Evolutionary conservation across 2,113 vertebrate genomes (phyloP).

Genomic region (Halichoerus grypus): DNA sequence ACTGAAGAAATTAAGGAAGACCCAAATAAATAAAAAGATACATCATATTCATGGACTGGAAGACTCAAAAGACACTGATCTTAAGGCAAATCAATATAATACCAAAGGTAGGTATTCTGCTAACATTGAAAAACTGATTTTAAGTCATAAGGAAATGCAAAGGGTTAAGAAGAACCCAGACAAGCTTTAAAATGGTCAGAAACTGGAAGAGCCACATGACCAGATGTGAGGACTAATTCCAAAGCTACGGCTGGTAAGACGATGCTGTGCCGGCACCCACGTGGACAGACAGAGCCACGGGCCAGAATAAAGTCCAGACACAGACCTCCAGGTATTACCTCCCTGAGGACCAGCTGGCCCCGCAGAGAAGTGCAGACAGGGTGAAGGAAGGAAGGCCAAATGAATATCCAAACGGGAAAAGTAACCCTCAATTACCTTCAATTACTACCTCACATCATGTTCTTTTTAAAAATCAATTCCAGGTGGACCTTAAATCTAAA

Average conservation of each 20-base stretch:
- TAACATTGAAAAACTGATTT: neutral
- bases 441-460: neutral
- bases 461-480: neutral
- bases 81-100: neutral
- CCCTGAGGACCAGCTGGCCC: fast-evolving
- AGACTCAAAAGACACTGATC: neutral
- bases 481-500: neutral
- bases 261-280: fast-evolving
- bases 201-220: neutral
- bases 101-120: neutral
- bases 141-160: neutral
- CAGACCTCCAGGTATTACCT: fast-evolving
- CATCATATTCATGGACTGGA: neutral
- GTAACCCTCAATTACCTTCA: neutral
- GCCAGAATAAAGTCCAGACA: neutral
- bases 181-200: neutral
- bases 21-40: neutral
- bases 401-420: neutral
- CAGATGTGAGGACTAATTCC: fast-evolving
- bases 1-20: neutral
- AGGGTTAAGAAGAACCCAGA: neutral
- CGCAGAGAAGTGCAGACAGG: neutral
- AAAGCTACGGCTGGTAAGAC: neutral
- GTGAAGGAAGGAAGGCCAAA: neutral
- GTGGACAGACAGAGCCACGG: fast-evolving